Conservation (phyloP, 2,113 vertebrate genomes). For the Tetrao urogallus region DNA sequence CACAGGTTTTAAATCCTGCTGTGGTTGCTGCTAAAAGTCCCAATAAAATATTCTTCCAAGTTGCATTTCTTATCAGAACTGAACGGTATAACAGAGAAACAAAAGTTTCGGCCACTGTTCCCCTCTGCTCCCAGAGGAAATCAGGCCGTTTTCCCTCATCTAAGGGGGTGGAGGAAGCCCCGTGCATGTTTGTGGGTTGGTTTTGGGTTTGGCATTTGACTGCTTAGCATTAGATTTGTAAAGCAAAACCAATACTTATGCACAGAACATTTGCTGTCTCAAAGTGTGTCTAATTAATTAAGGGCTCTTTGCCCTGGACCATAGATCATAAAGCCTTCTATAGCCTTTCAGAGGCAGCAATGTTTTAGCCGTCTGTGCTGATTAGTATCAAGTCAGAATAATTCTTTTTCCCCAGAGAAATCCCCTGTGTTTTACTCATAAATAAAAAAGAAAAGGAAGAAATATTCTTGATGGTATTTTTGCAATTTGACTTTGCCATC, state of each 20-base stretch:
- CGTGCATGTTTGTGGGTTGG: background rate
- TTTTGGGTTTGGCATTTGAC: background rate
- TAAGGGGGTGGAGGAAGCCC: background rate
- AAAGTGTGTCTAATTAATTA: background rate
- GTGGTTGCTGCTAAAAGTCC: background rate
- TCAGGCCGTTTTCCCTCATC: background rate
- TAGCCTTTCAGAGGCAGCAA: background rate
- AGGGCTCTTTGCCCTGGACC: background rate
- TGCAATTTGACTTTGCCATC: constrained; percentile 55
- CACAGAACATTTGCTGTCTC: background rate
- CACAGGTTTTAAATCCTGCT: background rate
- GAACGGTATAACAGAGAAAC: background rate
- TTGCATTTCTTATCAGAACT: background rate
- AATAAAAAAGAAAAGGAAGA: constrained; percentile 48
- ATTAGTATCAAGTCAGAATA: constrained; percentile 48
- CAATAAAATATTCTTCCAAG: background rate
- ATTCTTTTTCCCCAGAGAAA: constrained; percentile 42
- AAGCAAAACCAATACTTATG: background rate
- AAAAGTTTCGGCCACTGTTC: background rate
- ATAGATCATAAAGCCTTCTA: background rate
- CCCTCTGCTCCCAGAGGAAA: background rate
- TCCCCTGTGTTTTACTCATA: constrained; percentile 42
- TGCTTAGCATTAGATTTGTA: background rate
- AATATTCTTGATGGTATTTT: constrained; percentile 55
- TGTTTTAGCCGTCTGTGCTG: background rate